Conservation (phyloP, 2,797 vertebrate species). For the Danionella dracula region DNA sequence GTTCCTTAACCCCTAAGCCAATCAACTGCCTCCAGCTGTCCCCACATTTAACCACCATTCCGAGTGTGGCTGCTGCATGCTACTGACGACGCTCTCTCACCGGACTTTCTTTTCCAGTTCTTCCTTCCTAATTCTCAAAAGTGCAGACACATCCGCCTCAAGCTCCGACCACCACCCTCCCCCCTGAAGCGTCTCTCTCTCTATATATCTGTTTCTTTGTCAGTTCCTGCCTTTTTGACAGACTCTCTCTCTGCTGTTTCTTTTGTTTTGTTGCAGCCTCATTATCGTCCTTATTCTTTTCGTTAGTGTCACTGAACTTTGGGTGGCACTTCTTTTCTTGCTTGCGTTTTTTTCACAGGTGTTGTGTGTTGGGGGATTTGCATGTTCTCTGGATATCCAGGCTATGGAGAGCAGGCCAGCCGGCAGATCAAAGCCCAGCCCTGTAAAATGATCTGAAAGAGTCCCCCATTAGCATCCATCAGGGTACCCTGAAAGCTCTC, state of each 20-base stretch:
- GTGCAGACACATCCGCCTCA: constrained; percentile 60
- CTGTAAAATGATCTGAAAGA: constrained; percentile 86
- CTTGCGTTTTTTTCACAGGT: constrained; percentile 71
- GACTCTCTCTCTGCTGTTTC: constrained; percentile 38
- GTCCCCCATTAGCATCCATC: constrained; percentile 84
- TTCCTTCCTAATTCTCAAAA: constrained; percentile 66
- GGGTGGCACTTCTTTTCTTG: constrained; percentile 50
- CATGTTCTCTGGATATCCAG: constrained; percentile 71
- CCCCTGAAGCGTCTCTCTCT: constrained; percentile 22
- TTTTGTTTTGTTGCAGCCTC: constrained; percentile 34
- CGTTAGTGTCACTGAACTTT: constrained; percentile 34
- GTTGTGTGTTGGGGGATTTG: constrained; percentile 63
- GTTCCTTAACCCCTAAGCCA: constrained; percentile 75
- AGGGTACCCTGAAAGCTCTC: constrained; percentile 84
- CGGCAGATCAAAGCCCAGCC: constrained; percentile 82
- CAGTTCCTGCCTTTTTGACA: constrained; percentile 31
- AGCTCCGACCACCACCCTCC: constrained; percentile 52
- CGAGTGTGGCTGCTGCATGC: constrained; percentile 63
- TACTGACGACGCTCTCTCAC: constrained; percentile 65
- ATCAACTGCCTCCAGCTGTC: constrained; percentile 76
- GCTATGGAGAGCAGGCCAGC: constrained; percentile 72
- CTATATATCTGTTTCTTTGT: constrained; percentile 22
- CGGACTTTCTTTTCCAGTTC: constrained; percentile 63
- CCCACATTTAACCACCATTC: constrained; percentile 62
- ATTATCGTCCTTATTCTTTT: constrained; percentile 12